phyloP scores from a whole-genome alignment of 2,113 vertebrate species.

The Heterocephalus glaber region DNA sequence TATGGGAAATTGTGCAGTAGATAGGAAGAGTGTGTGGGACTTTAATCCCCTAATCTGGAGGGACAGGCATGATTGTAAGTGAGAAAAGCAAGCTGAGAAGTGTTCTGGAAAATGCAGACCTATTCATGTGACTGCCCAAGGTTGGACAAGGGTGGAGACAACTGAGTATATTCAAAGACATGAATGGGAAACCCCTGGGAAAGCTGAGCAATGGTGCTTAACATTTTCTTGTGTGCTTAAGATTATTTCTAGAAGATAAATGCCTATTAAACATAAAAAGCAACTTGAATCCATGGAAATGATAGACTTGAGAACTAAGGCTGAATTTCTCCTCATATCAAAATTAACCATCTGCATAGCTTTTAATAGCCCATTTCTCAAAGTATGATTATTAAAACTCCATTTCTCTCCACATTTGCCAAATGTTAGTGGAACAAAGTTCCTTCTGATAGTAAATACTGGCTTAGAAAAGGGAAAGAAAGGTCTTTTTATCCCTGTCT shows the following conservation, averaged over 20 bases:
- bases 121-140: rapidly evolving
- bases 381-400: neutral
- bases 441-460: neutral
- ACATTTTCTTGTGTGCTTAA: neutral
- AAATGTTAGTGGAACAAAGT: neutral
- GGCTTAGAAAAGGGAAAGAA: neutral
- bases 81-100: neutral
- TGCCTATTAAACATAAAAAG: neutral
- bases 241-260: neutral
- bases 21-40: neutral
- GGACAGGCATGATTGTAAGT: rapidly evolving
- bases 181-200: neutral
- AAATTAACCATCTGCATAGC: neutral
- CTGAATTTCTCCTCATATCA: neutral
- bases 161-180: neutral
- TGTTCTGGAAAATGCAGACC: too few species aligned
- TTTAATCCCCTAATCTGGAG: neutral
- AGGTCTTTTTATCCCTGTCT: neutral
- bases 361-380: neutral
- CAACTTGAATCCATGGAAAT: neutral
- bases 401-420: neutral
- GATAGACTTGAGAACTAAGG: neutral
- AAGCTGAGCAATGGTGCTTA: neutral
- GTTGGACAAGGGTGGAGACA: neutral
- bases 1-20: neutral